Evolutionary conservation across 2,888 invertebrate genomes (phyloP), one percentile per base, ranked within the genome.

Genomic region (Andrena hattorfiana): DNA sequence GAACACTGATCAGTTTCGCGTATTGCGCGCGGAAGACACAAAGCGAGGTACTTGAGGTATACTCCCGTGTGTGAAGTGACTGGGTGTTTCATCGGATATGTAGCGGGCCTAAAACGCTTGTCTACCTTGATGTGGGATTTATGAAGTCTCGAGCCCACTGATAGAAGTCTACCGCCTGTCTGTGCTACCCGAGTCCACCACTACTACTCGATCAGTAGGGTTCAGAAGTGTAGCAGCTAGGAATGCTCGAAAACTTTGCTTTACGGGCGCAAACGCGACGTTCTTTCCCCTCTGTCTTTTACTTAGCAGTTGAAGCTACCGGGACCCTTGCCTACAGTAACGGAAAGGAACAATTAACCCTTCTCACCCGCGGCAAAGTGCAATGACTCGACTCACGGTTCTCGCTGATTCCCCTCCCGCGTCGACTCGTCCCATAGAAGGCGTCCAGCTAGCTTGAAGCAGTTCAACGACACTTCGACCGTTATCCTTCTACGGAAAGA

Each of bases 351-450:
- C 48, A 73, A 74, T 35, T 49, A 64, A 60, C 35, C 35, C 10
- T 23, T 42, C 51, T 64, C 56, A 56, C 32, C 72, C 62, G n/a
- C 49, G 32, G 6, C 51, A 16, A 51, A 79, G 54, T 59, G 81
- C 79, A 78, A 60, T 30, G 67, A 69, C 79, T 78, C 13, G 78
- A 73, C 80, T 80, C 75, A 70, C 81, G 54, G 48, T 71, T 80
- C 35, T 59, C 54, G 56, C 28, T 48, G 59, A 59, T 26, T 35
- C 68, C 28, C 48, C 32, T 48, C 68, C 67, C 23, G 59, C 70
- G 75, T 80, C 70, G 66, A 74, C 73, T 62, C 70, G 75, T 62
- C 63, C 75, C 75, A 56, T 75, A 26, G 42, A 66, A 48, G 20
- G 28, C 48, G 32, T 66, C 35, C 35, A 35, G 51, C 32, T 63